Base-by-base conservation (phyloP, 2,113 vertebrate species). In the Gallinago media region DNA sequence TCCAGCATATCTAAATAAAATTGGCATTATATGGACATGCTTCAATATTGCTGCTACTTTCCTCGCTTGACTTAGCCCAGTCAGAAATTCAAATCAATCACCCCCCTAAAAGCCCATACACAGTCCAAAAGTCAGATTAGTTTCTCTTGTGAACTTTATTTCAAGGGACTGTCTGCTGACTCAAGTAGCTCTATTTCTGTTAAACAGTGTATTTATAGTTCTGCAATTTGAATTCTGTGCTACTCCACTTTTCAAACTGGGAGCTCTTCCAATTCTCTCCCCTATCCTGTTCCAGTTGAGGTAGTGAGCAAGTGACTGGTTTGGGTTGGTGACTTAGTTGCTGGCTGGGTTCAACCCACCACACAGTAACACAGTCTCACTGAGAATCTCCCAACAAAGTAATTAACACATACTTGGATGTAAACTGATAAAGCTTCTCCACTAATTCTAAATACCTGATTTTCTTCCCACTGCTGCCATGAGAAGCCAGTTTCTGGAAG, bases 1-100 rank as follows among this genome's bases (percentile, higher is more conserved):
- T 77, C 99, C 99, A 77, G 99, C 99, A 96, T 98, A 99, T 85
- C 99, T 99, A 82, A 97, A 98, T 93, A 91, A 97, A 98, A 98
- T 97, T 44, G 56, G 65, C 49, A 95, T 97, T 96, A 97, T 52
- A 90, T 68, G 77, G 96, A 97, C 75, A 92, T 58, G 76, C 82
- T 87, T 97, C 26, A 92, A 36, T 59, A 78, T 85, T 95, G 92
- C 63, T 82, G 50, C 22, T 75, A 11, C 61, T 81, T 27, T 47
- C 56, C 63, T 93, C 38, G 44, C 11, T 61, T 87, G 22, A 50
- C 61, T 73, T 81, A 36, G 15, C 67, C 18, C 66, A 34, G 15
- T 12, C 56, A 76, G 72, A 83, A 68, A 85, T 61, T 40, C 22
- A 74, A 58, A 34, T 49, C 84, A 47, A 73, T 74, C 18, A 46